A percentile compares a stretch with the other conserved stretches of the same genome.
Conservation (phyloP, 2,888 invertebrate species). For the Chrysolina oricalcia region DNA sequence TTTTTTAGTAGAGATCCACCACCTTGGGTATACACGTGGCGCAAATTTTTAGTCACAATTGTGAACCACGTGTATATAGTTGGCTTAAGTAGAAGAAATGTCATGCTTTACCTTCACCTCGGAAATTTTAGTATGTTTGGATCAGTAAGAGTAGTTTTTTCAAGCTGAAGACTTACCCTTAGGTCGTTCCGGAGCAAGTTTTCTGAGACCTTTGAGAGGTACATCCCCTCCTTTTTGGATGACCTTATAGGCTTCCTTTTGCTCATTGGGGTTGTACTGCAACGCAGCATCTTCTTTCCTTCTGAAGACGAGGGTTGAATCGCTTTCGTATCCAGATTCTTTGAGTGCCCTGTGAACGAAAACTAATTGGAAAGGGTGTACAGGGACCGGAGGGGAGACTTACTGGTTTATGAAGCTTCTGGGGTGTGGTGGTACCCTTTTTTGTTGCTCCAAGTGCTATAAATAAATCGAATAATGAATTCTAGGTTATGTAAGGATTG, state of each 20-base stretch:
- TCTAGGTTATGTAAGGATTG: not conserved
- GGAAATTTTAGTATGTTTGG: conserved; percentile 41
- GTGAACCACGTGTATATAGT: conserved; percentile 4
- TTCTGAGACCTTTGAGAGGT: conserved; percentile 92
- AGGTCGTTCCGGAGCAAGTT: conserved; percentile 89
- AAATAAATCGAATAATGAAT: conserved; percentile 62
- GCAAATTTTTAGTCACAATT: not conserved
- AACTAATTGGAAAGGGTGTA: not conserved
- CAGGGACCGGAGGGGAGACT: conserved; percentile 63
- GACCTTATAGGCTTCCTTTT: conserved; percentile 88
- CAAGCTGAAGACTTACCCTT: conserved; percentile 75
- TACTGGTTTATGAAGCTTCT: conserved; percentile 90
- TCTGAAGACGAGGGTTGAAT: conserved; percentile 90
- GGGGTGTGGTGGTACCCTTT: conserved; percentile 75
- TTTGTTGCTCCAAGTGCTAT: conserved; percentile 83
- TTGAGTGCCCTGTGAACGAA: conserved; percentile 81
- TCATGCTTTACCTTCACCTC: conserved; percentile 54
- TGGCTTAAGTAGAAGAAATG: conserved; percentile 35
- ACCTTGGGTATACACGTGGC: conserved; percentile 28
- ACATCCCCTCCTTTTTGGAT: conserved; percentile 97
- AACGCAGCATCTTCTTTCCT: conserved; percentile 80
- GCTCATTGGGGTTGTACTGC: conserved; percentile 86
- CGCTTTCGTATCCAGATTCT: conserved; percentile 93
- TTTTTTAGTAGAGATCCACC: conserved; percentile 44
- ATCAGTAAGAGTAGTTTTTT: conserved; percentile 26